Conservation (phyloP, 2,113 vertebrate genomes). For the Synodontis membranacea region DNA sequence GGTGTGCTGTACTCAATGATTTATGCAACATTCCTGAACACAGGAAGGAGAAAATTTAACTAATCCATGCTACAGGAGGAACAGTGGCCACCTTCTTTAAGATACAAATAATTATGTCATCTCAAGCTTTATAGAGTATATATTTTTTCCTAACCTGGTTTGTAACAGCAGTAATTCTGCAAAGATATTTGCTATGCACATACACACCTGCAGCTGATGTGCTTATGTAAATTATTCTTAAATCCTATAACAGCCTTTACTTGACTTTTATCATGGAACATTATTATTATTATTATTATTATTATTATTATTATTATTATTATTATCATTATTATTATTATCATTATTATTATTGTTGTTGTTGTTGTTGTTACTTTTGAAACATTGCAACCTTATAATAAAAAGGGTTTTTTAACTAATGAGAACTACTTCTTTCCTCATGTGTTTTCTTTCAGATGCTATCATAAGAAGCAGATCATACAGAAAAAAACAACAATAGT, state of each 20-base stretch:
- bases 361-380: not conserved
- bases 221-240: not conserved
- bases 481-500: conserved; percentile 93
- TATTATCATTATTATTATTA: not conserved
- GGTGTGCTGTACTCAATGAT: conserved; percentile 20
- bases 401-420: not conserved
- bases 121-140: not conserved
- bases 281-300: not conserved
- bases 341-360: not conserved
- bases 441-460: not conserved
- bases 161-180: not conserved
- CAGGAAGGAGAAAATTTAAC: not conserved
- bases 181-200: not conserved
- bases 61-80: conserved; percentile 16
- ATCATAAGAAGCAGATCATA: conserved; percentile 70
- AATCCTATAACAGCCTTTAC: not conserved
- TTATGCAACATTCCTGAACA: conserved; percentile 20
- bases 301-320: not conserved
- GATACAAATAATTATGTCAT: not conserved
- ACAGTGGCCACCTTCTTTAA: conserved; percentile 3
- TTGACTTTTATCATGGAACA: not conserved
- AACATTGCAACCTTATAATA: not conserved
- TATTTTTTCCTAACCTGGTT: not conserved
- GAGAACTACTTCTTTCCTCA: not conserved
- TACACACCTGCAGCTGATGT: not conserved